These are phyloP conservation scores for Sinocyclocheilus maitianheensis DNA, from an alignment of 2,113 vertebrate species.

Conservation along the genomic window DNA sequence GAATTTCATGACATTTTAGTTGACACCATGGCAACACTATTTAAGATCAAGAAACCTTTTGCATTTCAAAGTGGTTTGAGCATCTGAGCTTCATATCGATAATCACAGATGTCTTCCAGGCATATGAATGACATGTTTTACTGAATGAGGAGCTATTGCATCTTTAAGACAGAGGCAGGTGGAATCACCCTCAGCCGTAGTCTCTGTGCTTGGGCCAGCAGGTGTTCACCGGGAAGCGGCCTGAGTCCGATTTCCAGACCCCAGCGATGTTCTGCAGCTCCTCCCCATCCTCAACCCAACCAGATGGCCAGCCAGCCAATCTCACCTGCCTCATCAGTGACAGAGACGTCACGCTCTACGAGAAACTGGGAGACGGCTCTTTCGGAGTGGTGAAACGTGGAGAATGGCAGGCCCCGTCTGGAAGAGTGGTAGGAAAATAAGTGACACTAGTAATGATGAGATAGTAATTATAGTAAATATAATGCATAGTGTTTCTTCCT, in stretches of 20 bases:
- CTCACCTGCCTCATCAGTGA: slow-evolving; percentile 96
- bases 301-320: slow-evolving; percentile 72
- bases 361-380: slow-evolving; percentile 94
- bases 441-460: background rate
- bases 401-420: slow-evolving; percentile 88
- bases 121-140: background rate
- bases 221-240: slow-evolving; percentile 95
- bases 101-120: background rate
- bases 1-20: background rate
- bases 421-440: slow-evolving; percentile 83
- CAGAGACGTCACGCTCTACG: slow-evolving; percentile 87
- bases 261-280: slow-evolving; percentile 77
- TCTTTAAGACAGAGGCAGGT: slow-evolving; percentile 37
- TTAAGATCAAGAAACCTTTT: background rate
- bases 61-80: background rate
- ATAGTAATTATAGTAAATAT: background rate
- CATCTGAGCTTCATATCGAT: background rate
- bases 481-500: background rate
- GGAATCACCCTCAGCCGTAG: slow-evolving; percentile 55
- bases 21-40: background rate
- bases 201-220: slow-evolving; percentile 62
- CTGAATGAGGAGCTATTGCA: background rate
- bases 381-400: slow-evolving; percentile 92
- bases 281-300: slow-evolving; percentile 58
- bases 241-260: slow-evolving; percentile 80